These are phyloP conservation scores for Synergus gifuensis DNA, from an alignment of 2,888 invertebrate species.

Conservation along the genomic window DNA sequence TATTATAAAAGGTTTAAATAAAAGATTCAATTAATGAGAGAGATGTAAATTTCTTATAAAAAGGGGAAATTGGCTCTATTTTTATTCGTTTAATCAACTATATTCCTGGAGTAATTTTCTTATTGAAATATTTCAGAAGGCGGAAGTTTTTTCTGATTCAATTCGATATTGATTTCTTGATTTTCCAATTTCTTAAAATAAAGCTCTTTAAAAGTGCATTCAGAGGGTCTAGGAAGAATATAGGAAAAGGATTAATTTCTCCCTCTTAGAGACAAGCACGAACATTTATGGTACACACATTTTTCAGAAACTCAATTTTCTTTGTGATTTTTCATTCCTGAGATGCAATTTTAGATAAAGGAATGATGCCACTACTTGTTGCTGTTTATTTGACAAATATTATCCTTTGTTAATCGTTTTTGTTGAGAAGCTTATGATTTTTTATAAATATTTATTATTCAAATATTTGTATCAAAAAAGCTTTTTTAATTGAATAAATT, in stretches of 20 bases:
- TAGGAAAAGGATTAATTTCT: constrained; percentile 30
- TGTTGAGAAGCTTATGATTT: background rate
- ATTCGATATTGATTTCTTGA: constrained; percentile 25
- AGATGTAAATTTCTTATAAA: background rate
- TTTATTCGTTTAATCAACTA: background rate
- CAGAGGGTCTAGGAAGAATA: constrained; percentile 14
- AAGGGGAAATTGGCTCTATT: background rate
- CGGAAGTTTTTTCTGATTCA: background rate
- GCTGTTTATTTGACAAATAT: background rate
- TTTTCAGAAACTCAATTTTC: background rate
- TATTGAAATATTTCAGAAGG: background rate
- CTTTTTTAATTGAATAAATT: too few species aligned
- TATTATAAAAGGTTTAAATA: constrained; percentile 20
- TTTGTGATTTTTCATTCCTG: background rate
- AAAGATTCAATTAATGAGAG: background rate
- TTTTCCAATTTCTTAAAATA: constrained; percentile 1
- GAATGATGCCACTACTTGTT: constrained; percentile 5
- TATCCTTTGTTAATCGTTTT: background rate
- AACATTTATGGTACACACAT: background rate
- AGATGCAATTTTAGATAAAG: background rate
- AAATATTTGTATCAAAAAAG: too few species aligned
- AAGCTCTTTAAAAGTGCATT: constrained; percentile 27
- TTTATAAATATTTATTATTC: too few species aligned
- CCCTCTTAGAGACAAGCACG: background rate
- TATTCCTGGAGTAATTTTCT: background rate